Base-by-base conservation (phyloP, 1,140 invertebrate species). In the Rhyacophila brunnea region DNA sequence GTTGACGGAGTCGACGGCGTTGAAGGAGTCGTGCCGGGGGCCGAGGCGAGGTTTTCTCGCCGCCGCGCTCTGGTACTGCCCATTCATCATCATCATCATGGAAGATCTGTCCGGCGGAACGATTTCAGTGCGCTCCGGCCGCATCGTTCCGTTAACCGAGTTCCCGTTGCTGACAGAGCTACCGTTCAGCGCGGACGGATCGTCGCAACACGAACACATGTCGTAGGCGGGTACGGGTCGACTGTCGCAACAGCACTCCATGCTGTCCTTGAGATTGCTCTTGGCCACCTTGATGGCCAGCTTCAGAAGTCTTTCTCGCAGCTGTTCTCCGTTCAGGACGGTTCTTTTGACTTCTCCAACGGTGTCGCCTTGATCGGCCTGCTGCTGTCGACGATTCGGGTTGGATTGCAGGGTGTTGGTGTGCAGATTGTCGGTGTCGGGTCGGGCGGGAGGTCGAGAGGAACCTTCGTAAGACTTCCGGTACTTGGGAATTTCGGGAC, bases 301-400 rank as follows among this genome's bases (percentile, higher is more conserved):
- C 73, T 84, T 83, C 64, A 84, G 70, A 18, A 84, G 68, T 32
- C 81, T 75, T 65, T 82, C 75, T 35, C 83, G 68, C 43, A 85
- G 65, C 62, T 84, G 82, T 58, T 84, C 82, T n/a, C 83, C 82
- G 45, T 84, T 84, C 0, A 85, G 64, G 5, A 77, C 74, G 9
- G 80, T 74, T 70, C 75, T 63, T 70, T 77, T 74, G 54, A 78
- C 74, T 46, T 78, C 74, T 51, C 67, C 71, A 43, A 75, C 71
- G 63, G 43, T 46, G 32, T 55, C 43, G n/a, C 46, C 43, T 46
- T 55, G 42, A 9, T 28, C 23, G 23, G 23, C 4, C 23, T 28
- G 23, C 23, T 9, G 23, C 23, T 28, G 23, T 9, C 23, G 23
- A 5, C 10, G 32, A 43, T n/a, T 17, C 5, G 49, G 40, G 47